A percentile compares a stretch with the other conserved stretches of the same genome.
These are phyloP conservation scores for Bellardia bayeri DNA, from an alignment of 2,888 invertebrate species.

Conservation along the genomic window DNA sequence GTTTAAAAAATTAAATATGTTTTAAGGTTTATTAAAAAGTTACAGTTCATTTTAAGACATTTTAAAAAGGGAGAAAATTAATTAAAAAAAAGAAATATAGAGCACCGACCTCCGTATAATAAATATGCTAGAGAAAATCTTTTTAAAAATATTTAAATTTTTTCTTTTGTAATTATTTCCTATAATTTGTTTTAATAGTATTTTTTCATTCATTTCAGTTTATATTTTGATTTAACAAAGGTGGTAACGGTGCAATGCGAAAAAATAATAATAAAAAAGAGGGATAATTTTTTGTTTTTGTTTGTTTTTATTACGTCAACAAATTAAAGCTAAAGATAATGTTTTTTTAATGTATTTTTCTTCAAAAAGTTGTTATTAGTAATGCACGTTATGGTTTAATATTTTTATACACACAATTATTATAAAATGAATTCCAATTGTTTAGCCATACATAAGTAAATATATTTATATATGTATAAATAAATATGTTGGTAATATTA, in stretches of 20 bases:
- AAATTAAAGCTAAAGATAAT: slow-evolving; percentile 38
- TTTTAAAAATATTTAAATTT: slow-evolving; percentile 68
- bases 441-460: slow-evolving; percentile 12
- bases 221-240: slow-evolving; percentile 75
- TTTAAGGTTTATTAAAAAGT: slow-evolving; percentile 8
- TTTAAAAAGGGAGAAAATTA: slow-evolving; percentile 66
- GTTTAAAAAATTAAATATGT: slow-evolving; percentile 4
- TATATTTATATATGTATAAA: slow-evolving; percentile 10
- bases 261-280: slow-evolving; percentile 42
- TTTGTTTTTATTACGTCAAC: slow-evolving; percentile 56
- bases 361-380: slow-evolving; percentile 62
- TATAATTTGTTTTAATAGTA: slow-evolving; percentile 13
- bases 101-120: slow-evolving; percentile 81
- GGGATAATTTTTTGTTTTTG: slow-evolving; percentile 25
- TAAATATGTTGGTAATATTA: slow-evolving; percentile 19
- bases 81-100: slow-evolving; percentile 67
- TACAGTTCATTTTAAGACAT: slow-evolving; percentile 20
- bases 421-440: background rate
- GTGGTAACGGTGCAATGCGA: slow-evolving; percentile 81
- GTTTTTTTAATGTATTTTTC: slow-evolving; percentile 3
- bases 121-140: slow-evolving; percentile 84
- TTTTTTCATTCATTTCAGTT: slow-evolving; percentile 31
- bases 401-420: slow-evolving; percentile 9
- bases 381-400: slow-evolving; percentile 34
- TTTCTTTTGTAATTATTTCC: slow-evolving; percentile 11